Percentiles rank a stretch among this genome's conserved stretches.
Evolutionary conservation across 2,113 vertebrate genomes (phyloP).

Genomic region (Brachirus orientalis): DNA sequence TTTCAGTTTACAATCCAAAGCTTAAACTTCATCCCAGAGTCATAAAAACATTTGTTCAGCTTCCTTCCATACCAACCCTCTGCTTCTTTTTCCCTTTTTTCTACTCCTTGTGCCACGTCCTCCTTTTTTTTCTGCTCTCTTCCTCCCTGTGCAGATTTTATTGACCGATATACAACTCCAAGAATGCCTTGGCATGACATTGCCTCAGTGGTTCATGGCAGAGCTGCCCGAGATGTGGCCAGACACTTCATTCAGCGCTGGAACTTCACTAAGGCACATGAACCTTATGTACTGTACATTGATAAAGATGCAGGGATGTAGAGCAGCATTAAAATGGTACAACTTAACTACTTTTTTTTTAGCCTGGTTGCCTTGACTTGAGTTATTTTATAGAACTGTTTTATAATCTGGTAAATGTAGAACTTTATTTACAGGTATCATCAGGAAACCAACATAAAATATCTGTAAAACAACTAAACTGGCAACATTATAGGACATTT

Average conservation of each 20-base stretch:
- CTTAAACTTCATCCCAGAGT: no score
- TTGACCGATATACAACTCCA: constrained; percentile 92
- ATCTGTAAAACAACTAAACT: constrained; percentile 4
- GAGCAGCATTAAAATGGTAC: background rate
- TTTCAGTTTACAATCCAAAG: background rate
- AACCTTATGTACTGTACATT: background rate
- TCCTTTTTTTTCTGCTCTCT: accelerated
- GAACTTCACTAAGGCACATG: constrained; percentile 95
- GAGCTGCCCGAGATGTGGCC: constrained; percentile 90
- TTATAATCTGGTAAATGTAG: background rate
- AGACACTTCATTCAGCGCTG: constrained; percentile 98
- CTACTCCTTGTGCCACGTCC: no score
- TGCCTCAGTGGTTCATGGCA: constrained; percentile 89
- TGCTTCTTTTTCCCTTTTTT: background rate
- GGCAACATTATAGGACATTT: background rate
- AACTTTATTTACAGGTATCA: background rate
- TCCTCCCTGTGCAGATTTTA: constrained; percentile 85
- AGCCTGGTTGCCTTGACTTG: background rate
- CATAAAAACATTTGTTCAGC: background rate
- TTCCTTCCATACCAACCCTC: no score
- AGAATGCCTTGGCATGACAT: constrained; percentile 99
- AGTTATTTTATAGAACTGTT: background rate
- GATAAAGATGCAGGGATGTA: background rate
- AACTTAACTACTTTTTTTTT: background rate
- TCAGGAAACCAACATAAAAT: background rate